Evolutionary conservation across 2,113 vertebrate species (phyloP), one percentile per base, ranked within the genome.

Genomic region (Esox niger): DNA sequence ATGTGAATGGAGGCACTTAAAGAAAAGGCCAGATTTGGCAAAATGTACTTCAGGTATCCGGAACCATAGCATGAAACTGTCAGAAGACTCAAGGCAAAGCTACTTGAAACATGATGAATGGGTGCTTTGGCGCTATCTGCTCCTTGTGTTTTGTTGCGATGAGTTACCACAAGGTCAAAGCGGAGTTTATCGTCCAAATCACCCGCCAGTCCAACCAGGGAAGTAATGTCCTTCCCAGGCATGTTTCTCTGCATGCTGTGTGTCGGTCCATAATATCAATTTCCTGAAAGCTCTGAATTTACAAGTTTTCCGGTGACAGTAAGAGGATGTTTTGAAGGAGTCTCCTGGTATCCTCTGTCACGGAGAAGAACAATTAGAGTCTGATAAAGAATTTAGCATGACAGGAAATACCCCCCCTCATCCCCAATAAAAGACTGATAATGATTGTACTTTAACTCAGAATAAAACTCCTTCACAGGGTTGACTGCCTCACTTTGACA

Each of bases 181-280:
- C 68, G 76, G 77, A 88, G 84, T 90, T 88, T 88, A 87, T 87
- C 86, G 87, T 85, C 81, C 82, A 81, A 85, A 88, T 85, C 86
- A 84, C 82, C 86, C 86, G 88, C 80, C 84, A 88, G 79, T 88
- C 83, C 75, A 88, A 82, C 85, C 86, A 79, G 81, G 82, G 81
- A 79, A 79, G 74, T 71, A 79, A 73, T 66, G 78, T 81, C 84
- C 84, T 79, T 72, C 88, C 83, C 88, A 88, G 82, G 86, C 79
- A 80, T 79, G 80, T 86, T 74, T 76, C 75, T 85, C 79, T 84
- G 73, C 77, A 69, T 81, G 77, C 86, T 66, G 73, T 67, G 33
- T 62, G 80, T 74, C 78, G 74, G 79, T 69, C 59, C 30, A 33
- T 61, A 8, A 69, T 75, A 77, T 78, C 80, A 79, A 85, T 86